A percentile compares a stretch with the other conserved stretches of the same genome.
Conservation (phyloP, 1,140 invertebrate genomes). For the Stegodyphus dumicola region DNA sequence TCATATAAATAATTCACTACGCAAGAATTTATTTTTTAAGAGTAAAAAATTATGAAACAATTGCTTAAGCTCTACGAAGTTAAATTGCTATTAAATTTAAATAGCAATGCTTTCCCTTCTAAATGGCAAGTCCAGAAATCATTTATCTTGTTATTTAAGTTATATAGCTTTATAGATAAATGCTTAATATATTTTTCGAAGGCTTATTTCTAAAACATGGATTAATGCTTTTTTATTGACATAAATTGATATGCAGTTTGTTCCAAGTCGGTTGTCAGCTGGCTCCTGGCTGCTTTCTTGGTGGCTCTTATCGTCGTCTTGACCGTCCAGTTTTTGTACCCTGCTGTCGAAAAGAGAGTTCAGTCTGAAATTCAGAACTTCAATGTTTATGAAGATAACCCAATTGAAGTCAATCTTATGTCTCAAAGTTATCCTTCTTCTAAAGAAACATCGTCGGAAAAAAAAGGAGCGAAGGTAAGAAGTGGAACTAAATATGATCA, state of each 20-base stretch:
- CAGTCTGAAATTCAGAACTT: not conserved
- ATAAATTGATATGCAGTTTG: not conserved
- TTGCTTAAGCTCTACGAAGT: too few species aligned
- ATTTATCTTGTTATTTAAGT: too few species aligned
- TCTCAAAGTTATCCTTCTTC: not conserved
- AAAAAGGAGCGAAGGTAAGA: not conserved
- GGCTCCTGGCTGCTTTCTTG: constrained; percentile 14
- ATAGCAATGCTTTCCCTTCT: too few species aligned
- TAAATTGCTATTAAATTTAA: too few species aligned
- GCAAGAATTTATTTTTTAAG: too few species aligned
- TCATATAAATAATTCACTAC: too few species aligned
- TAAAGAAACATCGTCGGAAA: not conserved
- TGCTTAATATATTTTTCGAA: too few species aligned
- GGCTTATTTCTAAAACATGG: not conserved
- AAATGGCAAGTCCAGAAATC: too few species aligned
- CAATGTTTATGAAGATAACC: not conserved
- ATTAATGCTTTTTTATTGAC: not conserved
- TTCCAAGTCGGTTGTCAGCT: constrained; percentile 11
- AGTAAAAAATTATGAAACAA: too few species aligned
- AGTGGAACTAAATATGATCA: too few species aligned
- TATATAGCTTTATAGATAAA: too few species aligned
- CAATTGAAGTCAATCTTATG: not conserved
- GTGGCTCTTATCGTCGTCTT: constrained; percentile 11
- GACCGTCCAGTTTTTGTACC: constrained; percentile 10
- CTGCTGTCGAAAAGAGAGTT: not conserved